These are phyloP conservation scores for Cheilosia vulpina DNA, from an alignment of 2,888 invertebrate species.

Conservation along the genomic window DNA sequence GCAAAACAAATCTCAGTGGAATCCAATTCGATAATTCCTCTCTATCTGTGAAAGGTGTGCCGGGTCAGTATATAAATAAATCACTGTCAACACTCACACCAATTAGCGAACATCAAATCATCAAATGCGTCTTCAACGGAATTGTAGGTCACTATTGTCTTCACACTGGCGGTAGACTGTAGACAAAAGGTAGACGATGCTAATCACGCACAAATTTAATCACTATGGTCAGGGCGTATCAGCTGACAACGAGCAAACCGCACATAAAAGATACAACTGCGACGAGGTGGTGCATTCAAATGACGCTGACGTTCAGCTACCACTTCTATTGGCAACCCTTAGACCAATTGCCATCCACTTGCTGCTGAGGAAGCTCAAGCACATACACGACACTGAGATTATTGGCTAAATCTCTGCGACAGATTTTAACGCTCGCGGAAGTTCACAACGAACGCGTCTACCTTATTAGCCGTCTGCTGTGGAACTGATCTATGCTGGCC, in stretches of 20 bases:
- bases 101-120: slow-evolving; percentile 49
- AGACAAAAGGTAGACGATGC: slow-evolving; percentile 60
- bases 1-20: slow-evolving; percentile 18
- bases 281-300: slow-evolving; percentile 38
- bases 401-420: slow-evolving; percentile 9
- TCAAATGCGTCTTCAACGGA: slow-evolving; percentile 25
- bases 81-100: slow-evolving; percentile 66
- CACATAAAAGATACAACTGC: slow-evolving; percentile 22
- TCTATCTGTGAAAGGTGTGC: slow-evolving; percentile 53
- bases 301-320: slow-evolving; percentile 25
- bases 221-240: slow-evolving; percentile 18
- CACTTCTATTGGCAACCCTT: slow-evolving; percentile 43
- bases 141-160: slow-evolving; percentile 43
- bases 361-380: neutral
- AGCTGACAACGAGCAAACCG: slow-evolving; percentile 25
- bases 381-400: neutral
- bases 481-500: slow-evolving; percentile 68
- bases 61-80: slow-evolving; percentile 67
- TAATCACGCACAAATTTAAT: slow-evolving; percentile 42
- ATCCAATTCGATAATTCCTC: slow-evolving; percentile 38
- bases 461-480: slow-evolving; percentile 58
- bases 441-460: slow-evolving; percentile 35
- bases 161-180: neutral
- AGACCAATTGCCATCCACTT: slow-evolving; percentile 25
- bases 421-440: slow-evolving; percentile 26